Percentiles rank a stretch among this genome's conserved stretches.
Evolutionary conservation across 2,113 vertebrate species (phyloP).

Genomic region (Meleagris gallopavo): DNA sequence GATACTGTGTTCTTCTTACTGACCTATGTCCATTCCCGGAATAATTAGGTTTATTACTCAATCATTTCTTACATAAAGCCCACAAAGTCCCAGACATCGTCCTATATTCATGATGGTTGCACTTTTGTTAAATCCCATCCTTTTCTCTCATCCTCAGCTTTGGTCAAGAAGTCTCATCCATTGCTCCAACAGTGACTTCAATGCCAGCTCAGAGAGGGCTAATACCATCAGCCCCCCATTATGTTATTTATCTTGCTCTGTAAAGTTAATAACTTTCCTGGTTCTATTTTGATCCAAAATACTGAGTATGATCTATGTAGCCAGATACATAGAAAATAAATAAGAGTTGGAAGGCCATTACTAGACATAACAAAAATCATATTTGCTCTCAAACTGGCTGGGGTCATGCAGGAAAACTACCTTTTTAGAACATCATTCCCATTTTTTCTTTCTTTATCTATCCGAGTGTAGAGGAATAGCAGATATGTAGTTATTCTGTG

Average conservation of each 20-base stretch:
- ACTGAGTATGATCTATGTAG: slow-evolving; percentile 34
- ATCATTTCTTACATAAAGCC: not conserved
- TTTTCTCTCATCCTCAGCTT: not conserved
- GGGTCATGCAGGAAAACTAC: not conserved
- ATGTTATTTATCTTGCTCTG: slow-evolving; percentile 33
- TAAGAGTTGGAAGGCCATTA: slow-evolving; percentile 44
- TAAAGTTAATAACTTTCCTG: slow-evolving; percentile 30
- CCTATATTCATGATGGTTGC: not conserved
- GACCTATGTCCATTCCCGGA: not conserved
- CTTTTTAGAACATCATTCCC: not conserved
- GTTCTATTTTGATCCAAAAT: slow-evolving; percentile 53
- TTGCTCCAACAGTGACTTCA: not conserved
- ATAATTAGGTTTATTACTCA: slow-evolving; percentile 5
- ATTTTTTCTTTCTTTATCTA: not conserved
- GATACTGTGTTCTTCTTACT: not conserved
- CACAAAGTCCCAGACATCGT: not conserved
- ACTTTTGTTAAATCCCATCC: not conserved
- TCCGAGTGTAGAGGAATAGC: not conserved
- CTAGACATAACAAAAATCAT: slow-evolving; percentile 55
- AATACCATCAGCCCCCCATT: not conserved
- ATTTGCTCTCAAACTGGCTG: slow-evolving; percentile 13
- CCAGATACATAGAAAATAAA: slow-evolving; percentile 67
- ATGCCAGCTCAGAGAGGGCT: not conserved
- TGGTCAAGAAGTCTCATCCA: not conserved
- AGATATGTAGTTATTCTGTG: not conserved